phyloP scores from a whole-genome alignment of 2,888 invertebrate genomes.

The Synergus gifuensis region DNA sequence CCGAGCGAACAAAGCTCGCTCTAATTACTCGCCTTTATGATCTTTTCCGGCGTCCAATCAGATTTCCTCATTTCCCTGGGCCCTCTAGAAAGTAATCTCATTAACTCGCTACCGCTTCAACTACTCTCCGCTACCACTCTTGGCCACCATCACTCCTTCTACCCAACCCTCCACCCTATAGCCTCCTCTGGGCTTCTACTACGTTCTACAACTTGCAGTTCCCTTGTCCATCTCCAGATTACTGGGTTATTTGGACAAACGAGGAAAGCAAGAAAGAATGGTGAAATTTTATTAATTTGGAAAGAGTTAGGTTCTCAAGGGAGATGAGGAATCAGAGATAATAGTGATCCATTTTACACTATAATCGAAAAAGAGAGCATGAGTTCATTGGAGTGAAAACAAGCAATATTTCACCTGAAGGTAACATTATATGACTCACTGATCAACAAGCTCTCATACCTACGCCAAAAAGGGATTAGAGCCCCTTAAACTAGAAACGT shows the following conservation, averaged over 20 bases:
- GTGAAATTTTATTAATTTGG: neutral
- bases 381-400: no score
- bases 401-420: neutral
- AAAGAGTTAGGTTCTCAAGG: neutral
- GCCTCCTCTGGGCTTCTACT: neutral
- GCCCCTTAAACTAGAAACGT: neutral
- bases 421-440: neutral
- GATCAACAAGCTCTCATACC: no score
- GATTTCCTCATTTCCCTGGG: conserved; percentile 70
- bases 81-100: conserved; percentile 70
- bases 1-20: conserved; percentile 68
- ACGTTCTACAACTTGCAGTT: conserved; percentile 4
- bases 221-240: conserved; percentile 23
- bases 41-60: conserved; percentile 73
- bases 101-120: conserved; percentile 65
- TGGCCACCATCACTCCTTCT: conserved; percentile 50
- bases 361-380: neutral
- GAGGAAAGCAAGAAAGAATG: neutral
- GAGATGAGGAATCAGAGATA: neutral
- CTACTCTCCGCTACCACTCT: conserved; percentile 50
- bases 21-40: conserved; percentile 74
- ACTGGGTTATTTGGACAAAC: conserved; percentile 48
- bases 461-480: neutral
- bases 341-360: no score
- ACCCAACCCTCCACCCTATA: conserved; percentile 18